Percentiles rank a stretch among this genome's conserved stretches.
Conservation (phyloP, 2,888 invertebrate species). For the Eretmocerus hayati region DNA sequence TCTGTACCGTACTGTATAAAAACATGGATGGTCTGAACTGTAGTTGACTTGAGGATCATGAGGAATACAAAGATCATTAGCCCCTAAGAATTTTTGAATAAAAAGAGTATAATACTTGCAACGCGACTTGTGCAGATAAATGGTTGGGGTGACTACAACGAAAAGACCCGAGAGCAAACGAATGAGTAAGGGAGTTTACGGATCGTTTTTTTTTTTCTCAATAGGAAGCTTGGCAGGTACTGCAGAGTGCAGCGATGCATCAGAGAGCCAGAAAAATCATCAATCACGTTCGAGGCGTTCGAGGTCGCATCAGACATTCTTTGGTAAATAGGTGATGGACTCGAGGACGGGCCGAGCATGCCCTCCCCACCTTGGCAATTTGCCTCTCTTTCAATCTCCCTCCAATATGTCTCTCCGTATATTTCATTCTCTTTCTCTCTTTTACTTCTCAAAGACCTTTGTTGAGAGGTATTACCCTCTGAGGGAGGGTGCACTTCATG, state of each 20-base stretch:
- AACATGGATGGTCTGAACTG: too few relatives aligned
- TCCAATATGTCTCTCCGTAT: not conserved
- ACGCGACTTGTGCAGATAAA: not conserved
- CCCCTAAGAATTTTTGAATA: not conserved
- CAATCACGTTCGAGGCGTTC: conserved; percentile 37
- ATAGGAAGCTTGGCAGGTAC: too few relatives aligned
- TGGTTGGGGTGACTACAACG: not conserved
- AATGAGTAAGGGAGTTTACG: not conserved
- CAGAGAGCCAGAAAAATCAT: too few relatives aligned
- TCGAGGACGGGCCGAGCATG: conserved; percentile 4
- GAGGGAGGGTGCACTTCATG: conserved; percentile 32
- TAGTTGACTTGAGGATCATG: too few relatives aligned
- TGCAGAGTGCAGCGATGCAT: not conserved
- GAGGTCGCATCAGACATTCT: conserved; percentile 34
- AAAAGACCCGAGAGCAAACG: not conserved
- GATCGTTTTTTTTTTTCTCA: too few relatives aligned
- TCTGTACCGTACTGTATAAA: too few relatives aligned
- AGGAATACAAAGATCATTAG: not conserved
- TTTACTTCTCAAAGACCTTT: too few relatives aligned
- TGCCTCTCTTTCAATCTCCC: conserved; percentile 4
- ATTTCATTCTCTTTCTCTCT: conserved; percentile 24
- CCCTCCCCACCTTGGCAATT: not conserved
- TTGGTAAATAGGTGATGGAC: conserved; percentile 26
- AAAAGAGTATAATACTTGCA: too few relatives aligned
- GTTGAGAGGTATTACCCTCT: not conserved